Evolutionary conservation across 1,140 invertebrate genomes (phyloP), one percentile per base, ranked within the genome.

Genomic region (Nephila pilipes): DNA sequence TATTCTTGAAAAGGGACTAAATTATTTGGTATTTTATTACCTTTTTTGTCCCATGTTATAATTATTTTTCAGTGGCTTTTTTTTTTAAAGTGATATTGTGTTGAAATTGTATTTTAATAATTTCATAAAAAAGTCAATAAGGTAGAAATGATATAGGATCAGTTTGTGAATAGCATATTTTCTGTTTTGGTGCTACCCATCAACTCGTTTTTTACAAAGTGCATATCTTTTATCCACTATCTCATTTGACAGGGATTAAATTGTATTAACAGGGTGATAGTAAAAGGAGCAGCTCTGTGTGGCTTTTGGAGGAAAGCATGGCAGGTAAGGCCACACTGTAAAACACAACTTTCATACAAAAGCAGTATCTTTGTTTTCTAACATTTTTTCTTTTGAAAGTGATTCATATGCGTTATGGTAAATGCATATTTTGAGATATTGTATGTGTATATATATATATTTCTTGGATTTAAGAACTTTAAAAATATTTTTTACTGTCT

Each of bases 171-270:
- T 65, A 65, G 63, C 32, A 46, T 63, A 36, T 58, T 32, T 46
- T 89, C 38, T 87, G 36, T 80, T 75, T 60, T 75, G 75, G 79
- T 90, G 46, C 88, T 79, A 79, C n/a, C n/a, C 69, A 90, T 87
- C 85, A 87, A 46, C 65, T 46, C n/a, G 55, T 81, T 38, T 81
- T 75, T 29, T 60, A 29, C 36, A n/a, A 46, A 79, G 65, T 80
- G 60, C 25, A 36, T 65, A n/a, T 69, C 80, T 54, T 92, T 92
- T 85, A 54, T 69, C 25, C 63, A 85, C 29, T 85, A 92, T 92
- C 81, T 92, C 58, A 92, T 92, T 92, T 92, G 90, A 85, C 90
- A 92, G 90, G 81, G 90, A 36, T 85, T 85, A 85, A 85, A 92
- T 85, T 92, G 60, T 85, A 85, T 92, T 92, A 85, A 85, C 80